Base-by-base conservation (phyloP, 1,140 invertebrate genomes). In the Parasteatoda tepidariorum region DNA sequence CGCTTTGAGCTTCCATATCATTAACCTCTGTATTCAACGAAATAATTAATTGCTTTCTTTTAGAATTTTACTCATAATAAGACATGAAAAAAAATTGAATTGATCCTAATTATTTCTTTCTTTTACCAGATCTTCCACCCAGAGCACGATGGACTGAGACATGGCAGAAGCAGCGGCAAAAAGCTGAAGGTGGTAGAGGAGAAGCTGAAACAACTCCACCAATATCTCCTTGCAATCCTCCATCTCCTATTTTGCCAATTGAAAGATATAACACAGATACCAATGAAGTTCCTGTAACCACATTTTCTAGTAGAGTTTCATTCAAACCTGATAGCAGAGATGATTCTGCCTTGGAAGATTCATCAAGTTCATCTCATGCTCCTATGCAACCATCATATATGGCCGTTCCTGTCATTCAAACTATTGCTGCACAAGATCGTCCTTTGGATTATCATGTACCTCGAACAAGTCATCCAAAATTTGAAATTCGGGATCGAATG, bases 351-450 rank as follows among this genome's bases (percentile, higher is more conserved):
- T 64, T 70, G 70, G 78, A 81, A 70, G 54, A 33, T 4, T 81
- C 75, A 24, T 78, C 78, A 1, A 59, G 78, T 61, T 70, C 66
- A 28, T 57, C 67, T 26, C 67, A 64, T 11, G 66, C 78, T 31
- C 73, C 59, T n/a, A 31, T 38, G 2, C 61, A 55, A 28, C 78
- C 78, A 18, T 33, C 78, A n/a, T 81, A 70, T 22, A 81, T 81
- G 78, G 66, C 78, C n/a, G 78, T 81, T 9, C 67, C 78, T 26
- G 78, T 81, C 24, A 81, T 81, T 30, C 64, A 81, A 33, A 71
- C 30, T 31, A 4, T 74, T 5, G 61, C 41, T 22, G 24, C 54
- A 11, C 78, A 81, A 24, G 78, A 81, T 61, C 41, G 67, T 7
- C 78, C 78, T 6, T 30, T 81, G 13, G 78, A 81, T 22, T 81